Evolutionary conservation across 2,888 invertebrate species (phyloP).

Genomic region (Branchellion lobata): DNA sequence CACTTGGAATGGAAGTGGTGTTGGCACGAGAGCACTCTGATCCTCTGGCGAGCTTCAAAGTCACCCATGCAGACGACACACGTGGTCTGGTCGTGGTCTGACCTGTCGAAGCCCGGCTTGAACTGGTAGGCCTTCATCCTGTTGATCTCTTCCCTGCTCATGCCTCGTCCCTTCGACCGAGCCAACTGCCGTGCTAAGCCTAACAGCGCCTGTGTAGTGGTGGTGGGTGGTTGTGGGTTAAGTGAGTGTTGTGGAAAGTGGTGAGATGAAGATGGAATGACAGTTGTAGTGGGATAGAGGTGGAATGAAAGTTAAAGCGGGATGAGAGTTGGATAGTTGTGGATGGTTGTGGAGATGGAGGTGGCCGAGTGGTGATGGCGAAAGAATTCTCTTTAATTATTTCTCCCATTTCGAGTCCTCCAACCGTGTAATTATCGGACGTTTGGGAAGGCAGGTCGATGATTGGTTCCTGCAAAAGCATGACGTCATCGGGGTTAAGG

Average conservation of each 20-base stretch:
- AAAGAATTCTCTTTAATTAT: too few relatives aligned
- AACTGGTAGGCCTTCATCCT: constrained; percentile 38
- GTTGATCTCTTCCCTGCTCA: constrained; percentile 38
- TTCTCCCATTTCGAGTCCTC: too few relatives aligned
- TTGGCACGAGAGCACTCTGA: constrained; percentile 40
- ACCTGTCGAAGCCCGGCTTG: constrained; percentile 22
- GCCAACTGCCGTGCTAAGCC: constrained; percentile 42
- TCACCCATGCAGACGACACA: constrained; percentile 45
- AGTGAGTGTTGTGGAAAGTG: too few relatives aligned
- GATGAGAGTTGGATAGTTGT: too few relatives aligned
- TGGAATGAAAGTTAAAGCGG: too few relatives aligned
- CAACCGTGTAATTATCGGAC: constrained; percentile 5
- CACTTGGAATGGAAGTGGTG: constrained; percentile 46
- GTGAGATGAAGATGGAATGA: too few relatives aligned
- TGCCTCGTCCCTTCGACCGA: constrained; percentile 34
- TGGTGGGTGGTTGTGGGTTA: too few relatives aligned
- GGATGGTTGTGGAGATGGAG: too few relatives aligned
- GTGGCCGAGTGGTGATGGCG: too few relatives aligned
- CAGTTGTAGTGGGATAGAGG: too few relatives aligned
- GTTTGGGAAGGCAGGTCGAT: neutral
- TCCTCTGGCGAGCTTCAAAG: constrained; percentile 41
- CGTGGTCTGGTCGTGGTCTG: constrained; percentile 31
- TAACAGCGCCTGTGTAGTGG: constrained; percentile 30
- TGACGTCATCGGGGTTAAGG: neutral
- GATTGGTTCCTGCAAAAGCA: neutral